These are phyloP conservation scores for Taphrorychus bicolor DNA, from an alignment of 2,888 invertebrate genomes.

Conservation along the genomic window DNA sequence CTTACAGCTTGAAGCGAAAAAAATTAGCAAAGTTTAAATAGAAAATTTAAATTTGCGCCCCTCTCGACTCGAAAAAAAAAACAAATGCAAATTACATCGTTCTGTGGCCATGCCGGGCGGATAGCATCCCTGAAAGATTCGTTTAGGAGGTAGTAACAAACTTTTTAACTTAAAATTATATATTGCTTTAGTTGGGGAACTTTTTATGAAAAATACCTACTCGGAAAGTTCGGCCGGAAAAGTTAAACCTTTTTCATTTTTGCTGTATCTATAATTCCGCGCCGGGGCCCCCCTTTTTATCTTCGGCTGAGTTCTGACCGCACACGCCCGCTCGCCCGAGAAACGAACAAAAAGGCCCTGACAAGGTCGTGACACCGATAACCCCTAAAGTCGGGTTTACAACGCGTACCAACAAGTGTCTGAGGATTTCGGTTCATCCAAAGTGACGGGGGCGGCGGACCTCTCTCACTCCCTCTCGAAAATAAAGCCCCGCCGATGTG, in stretches of 20 bases:
- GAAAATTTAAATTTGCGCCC: constrained; percentile 27
- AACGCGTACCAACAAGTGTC: constrained; percentile 49
- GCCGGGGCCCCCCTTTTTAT: constrained; percentile 17
- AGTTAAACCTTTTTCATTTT: constrained; percentile 57
- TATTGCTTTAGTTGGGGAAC: constrained; percentile 40
- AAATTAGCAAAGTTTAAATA: constrained; percentile 35
- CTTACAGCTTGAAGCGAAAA: constrained; percentile 5
- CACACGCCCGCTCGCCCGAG: neutral
- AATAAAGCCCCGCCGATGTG: constrained; percentile 25
- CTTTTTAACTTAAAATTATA: constrained; percentile 43
- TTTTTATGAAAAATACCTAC: constrained; percentile 42
- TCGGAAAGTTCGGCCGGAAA: constrained; percentile 40
- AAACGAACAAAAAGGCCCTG: constrained; percentile 29
- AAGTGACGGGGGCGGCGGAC: constrained; percentile 20
- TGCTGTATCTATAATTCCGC: constrained; percentile 55
- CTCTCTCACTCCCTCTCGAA: constrained; percentile 14
- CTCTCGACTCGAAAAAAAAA: constrained; percentile 15
- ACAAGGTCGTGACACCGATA: constrained; percentile 46
- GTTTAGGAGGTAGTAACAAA: constrained; percentile 38
- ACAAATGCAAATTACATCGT: constrained; percentile 35
- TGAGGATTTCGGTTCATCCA: constrained; percentile 37
- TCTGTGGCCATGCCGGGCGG: constrained; percentile 23
- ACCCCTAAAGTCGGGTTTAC: constrained; percentile 45
- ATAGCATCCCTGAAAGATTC: constrained; percentile 40
- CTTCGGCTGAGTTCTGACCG: neutral